A percentile compares a stretch with the other conserved stretches of the same genome.
These are phyloP conservation scores for Scaptomyza flava DNA, from an alignment of 2,888 invertebrate genomes.

Conservation along the genomic window DNA sequence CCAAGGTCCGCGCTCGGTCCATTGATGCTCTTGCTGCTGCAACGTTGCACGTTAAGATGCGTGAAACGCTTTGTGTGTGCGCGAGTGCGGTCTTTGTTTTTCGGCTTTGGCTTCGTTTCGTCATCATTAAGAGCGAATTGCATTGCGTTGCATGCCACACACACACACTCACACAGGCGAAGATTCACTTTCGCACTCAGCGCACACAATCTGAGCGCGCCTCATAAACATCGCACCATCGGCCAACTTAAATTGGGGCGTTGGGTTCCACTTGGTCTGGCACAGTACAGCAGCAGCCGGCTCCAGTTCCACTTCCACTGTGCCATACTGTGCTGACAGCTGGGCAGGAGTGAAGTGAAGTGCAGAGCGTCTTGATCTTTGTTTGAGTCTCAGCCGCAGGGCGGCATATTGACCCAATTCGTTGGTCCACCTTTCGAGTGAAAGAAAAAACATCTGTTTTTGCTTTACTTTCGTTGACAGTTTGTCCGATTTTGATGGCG, in stretches of 20 bases:
- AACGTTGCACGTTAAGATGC: slow-evolving; percentile 43
- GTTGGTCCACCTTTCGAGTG: slow-evolving; percentile 56
- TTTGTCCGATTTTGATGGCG: slow-evolving; percentile 38
- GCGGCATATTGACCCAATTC: slow-evolving; percentile 74
- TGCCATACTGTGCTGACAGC: slow-evolving; percentile 71
- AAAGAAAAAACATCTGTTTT: slow-evolving; percentile 56
- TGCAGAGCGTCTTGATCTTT: slow-evolving; percentile 34
- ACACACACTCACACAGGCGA: slow-evolving; percentile 45
- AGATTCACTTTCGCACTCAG: slow-evolving; percentile 71
- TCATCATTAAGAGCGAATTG: slow-evolving; percentile 73
- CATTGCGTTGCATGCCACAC: slow-evolving; percentile 40
- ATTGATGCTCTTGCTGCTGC: slow-evolving; percentile 30
- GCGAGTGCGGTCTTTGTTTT: slow-evolving; percentile 46
- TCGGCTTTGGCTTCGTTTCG: slow-evolving; percentile 49
- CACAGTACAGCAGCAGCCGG: slow-evolving; percentile 24
- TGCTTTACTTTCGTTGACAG: slow-evolving; percentile 78
- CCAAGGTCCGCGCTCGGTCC: slow-evolving; percentile 34
- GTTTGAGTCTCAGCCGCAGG: slow-evolving; percentile 51
- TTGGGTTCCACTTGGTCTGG: slow-evolving; percentile 64
- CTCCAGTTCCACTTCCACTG: slow-evolving; percentile 40
- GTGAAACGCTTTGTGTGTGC: slow-evolving; percentile 63
- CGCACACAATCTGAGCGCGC: slow-evolving; percentile 53
- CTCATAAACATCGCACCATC: slow-evolving; percentile 52
- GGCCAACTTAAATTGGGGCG: slow-evolving; percentile 67
- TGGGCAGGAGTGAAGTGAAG: slow-evolving; percentile 52